Evolutionary conservation across 1,140 invertebrate genomes (phyloP), one percentile per base, ranked within the genome.

Genomic region (Drosophila saltans): DNA sequence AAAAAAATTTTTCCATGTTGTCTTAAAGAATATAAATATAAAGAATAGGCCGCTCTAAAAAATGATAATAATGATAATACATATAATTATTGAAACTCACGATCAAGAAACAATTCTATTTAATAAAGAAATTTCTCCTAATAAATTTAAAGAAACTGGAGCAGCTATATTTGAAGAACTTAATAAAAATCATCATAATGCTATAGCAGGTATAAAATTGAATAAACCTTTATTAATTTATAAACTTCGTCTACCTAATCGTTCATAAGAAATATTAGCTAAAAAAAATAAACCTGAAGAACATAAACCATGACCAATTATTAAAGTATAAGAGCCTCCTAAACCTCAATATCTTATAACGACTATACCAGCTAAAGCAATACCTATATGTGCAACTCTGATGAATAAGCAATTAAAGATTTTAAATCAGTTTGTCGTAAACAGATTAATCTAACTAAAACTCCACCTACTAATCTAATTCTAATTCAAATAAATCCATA

Each of bases 261-360:
- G 93, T 77, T 95, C 93, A 94, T 95, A 96, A 84, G 81, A 92
- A 80, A 95, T 92, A 94, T 95, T 95, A 36, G 94, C 93, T 91
- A 96, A 93, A 94, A 93, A 94, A 94, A 96, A 96, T 93, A 96
- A 92, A 0, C 93, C 94, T 2, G 95, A 95, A 63, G 95, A 96
- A 94, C 93, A 94, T 76, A 95, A 86, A 2, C 94, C 95, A 94
- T 96, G 95, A 74, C 92, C 92, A 92, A 95, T 91, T 93, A 95
- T 95, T 93, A 95, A 93, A 72, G 93, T 68, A 78, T 94, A 92
- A 66, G 92, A 81, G 10, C 94, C 93, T 40, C 77, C 81, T 81
- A 91, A 92, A 0, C 94, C 94, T 81, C 91, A 89, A 67, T 78
- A 80, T 8, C 61, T 80, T 72, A 85, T 75, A 8, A 91, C 95